Base-by-base conservation (phyloP, 1,140 invertebrate genomes). In the Ceratoteleas bidentatus region DNA sequence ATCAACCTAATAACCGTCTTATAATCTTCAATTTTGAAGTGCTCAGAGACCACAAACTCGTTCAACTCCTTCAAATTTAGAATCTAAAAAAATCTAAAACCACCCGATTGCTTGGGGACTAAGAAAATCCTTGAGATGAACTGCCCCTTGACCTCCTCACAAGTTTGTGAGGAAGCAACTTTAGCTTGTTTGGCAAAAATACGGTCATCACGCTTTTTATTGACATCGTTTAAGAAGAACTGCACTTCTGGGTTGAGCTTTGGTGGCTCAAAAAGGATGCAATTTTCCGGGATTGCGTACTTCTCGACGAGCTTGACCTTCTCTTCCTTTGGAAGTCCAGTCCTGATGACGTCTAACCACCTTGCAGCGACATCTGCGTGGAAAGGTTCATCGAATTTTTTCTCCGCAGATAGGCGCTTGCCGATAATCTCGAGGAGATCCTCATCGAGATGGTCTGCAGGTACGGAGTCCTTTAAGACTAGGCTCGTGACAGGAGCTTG, bases 121-220 rank as follows among this genome's bases (percentile, higher is more conserved):
- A n/a, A n/a, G n/a, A n/a, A n/a, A n/a, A n/a, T n/a, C n/a, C n/a
- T n/a, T n/a, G n/a, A n/a, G n/a, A n/a, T n/a, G n/a, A n/a, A n/a
- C n/a, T n/a, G n/a, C n/a, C n/a, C n/a, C n/a, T n/a, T n/a, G n/a
- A n/a, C n/a, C n/a, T n/a, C n/a, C n/a, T n/a, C n/a, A n/a, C n/a
- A n/a, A n/a, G n/a, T n/a, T n/a, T n/a, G n/a, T 8, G 47, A 33
- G 7, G 9, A 40, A 9, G 54, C n/a, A 15, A 57, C 16, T 11
- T 57, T 57, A 0, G 54, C 8, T 14, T 38, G 54, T n/a, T 57
- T 57, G 5, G 54, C 36, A 3, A 57, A 15, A 57, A 57, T 57
- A 0, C 54, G 7, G 9, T 57, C 54, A 57, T 57, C 54, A 7
- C 36, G 33, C n/a, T 54, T 57, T 13, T 40, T 40, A 15, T 15